phyloP scores from a whole-genome alignment of 2,888 invertebrate species.

The Nomada fabriciana region DNA sequence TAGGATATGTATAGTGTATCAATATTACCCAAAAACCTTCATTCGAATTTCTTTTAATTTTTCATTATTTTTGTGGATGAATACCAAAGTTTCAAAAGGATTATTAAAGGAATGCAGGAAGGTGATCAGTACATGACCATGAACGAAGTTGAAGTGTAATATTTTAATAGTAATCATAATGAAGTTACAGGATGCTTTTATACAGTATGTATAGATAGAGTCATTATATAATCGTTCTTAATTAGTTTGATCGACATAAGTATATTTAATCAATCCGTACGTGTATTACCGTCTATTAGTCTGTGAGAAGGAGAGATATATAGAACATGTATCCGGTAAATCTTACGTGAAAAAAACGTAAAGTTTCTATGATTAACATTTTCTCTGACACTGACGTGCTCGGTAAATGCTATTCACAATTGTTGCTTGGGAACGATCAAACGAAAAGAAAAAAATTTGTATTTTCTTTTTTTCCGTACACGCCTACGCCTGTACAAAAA shows the following conservation, averaged over 20 bases:
- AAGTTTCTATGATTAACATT: slow-evolving; percentile 20
- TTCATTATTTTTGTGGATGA: too few species aligned
- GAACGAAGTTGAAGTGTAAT: slow-evolving; percentile 75
- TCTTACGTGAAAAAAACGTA: slow-evolving; percentile 59
- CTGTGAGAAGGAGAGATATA: slow-evolving; percentile 67
- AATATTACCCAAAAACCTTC: too few species aligned
- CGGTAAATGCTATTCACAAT: slow-evolving; percentile 25
- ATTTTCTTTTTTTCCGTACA: not conserved
- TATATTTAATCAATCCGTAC: slow-evolving; percentile 79
- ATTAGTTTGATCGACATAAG: slow-evolving; percentile 77
- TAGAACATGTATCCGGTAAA: slow-evolving; percentile 65
- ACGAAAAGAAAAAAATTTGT: slow-evolving; percentile 10
- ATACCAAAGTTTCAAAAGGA: not conserved
- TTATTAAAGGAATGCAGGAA: not conserved
- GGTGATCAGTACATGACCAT: slow-evolving; percentile 18
- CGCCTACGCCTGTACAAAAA: slow-evolving; percentile 15
- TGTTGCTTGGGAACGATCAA: slow-evolving; percentile 18
- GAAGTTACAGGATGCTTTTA: slow-evolving; percentile 83
- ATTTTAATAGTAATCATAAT: slow-evolving; percentile 83
- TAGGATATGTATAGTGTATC: too few species aligned
- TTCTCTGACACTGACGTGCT: slow-evolving; percentile 14
- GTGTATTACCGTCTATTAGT: slow-evolving; percentile 77
- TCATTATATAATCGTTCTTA: slow-evolving; percentile 81
- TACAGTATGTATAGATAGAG: slow-evolving; percentile 84
- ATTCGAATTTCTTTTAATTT: too few species aligned